Evolutionary conservation across 2,113 vertebrate species (phyloP), one percentile per base, ranked within the genome.

Genomic region (Sander vitreus): DNA sequence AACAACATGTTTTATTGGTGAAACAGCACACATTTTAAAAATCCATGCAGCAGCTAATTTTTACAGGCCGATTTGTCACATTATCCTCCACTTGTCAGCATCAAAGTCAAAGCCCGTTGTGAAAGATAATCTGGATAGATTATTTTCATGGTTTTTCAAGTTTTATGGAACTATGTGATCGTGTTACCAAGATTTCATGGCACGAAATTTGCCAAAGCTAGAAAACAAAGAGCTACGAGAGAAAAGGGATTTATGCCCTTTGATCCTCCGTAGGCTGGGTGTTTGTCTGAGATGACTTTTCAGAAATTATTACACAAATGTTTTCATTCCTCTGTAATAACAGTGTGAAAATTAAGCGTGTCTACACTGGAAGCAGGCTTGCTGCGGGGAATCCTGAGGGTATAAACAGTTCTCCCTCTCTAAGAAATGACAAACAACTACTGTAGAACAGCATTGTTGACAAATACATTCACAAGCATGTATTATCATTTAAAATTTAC

Each of bases 111-210:
- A 83, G 33, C 57, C 69, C 3, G 12, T 50, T 33, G 51, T 75
- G 89, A 89, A 91, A 94, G 15, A 73, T 59, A 67, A 92, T 91
- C 84, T 63, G 74, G 72, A 78, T 48, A 71, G 84, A 92, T 90
- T 70, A 70, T 78, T 86, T 79, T 80, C 83, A 58, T 36, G 53
- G 73, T 83, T 91, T 91, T 93, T 91, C 60, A 82, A 76, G 63
- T 88, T 93, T 93, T 88, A 89, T 85, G 85, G 75, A 65, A 64
- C 90, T 50, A 91, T 64, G 67, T 36, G 87, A 90, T 93, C 88
- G 18, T 14, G 78, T 85, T 90, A 85, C 81, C 7, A 68, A 25
- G 84, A 91, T 93, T 92, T 93, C 86, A 93, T 36, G 81, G 78
- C 60, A 39, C 21, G 55, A 72, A 85, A 53, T 60, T 73, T 65